Evolutionary conservation across 2,888 invertebrate genomes (phyloP).

Genomic region (Eledona agricola): DNA sequence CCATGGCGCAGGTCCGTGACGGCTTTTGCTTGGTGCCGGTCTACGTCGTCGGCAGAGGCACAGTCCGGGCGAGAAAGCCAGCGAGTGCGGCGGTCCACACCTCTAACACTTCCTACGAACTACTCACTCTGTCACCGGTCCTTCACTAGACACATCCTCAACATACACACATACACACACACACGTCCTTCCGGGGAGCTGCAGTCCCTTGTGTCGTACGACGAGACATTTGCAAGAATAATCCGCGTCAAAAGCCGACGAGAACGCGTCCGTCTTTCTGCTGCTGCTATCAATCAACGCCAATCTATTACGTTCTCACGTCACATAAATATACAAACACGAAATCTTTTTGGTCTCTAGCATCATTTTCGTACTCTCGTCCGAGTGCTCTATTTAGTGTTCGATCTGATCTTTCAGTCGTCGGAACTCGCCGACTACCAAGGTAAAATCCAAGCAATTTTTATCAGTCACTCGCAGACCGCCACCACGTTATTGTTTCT

Average conservation of each 20-base stretch:
- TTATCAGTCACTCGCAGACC: conserved; percentile 27
- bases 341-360: conserved; percentile 26
- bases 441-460: conserved; percentile 34
- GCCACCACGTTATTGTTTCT: conserved; percentile 33
- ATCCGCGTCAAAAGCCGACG: conserved; percentile 18
- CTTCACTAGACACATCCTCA: conserved; percentile 44
- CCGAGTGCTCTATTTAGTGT: conserved; percentile 36
- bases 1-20: conserved; percentile 41
- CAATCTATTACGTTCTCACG: conserved; percentile 32
- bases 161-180: conserved; percentile 17
- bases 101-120: conserved; percentile 60
- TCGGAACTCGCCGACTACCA: conserved; percentile 34
- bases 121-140: conserved; percentile 58
- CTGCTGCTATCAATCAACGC: conserved; percentile 38
- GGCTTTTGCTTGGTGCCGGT: conserved; percentile 35
- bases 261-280: conserved; percentile 35
- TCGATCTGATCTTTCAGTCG: conserved; percentile 32
- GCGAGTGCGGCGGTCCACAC: conserved; percentile 68
- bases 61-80: conserved; percentile 67
- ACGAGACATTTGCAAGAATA: conserved; percentile 2
- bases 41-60: conserved; percentile 60
- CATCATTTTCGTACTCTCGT: conserved; percentile 16
- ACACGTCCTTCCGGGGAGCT: conserved; percentile 39
- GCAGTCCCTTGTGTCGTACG: conserved; percentile 29
- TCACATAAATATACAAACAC: conserved; percentile 10